Percentiles rank a stretch among this genome's conserved stretches.
Evolutionary conservation across 2,797 vertebrate genomes (phyloP).

Genomic region (Heteromormyrus szaboi): DNA sequence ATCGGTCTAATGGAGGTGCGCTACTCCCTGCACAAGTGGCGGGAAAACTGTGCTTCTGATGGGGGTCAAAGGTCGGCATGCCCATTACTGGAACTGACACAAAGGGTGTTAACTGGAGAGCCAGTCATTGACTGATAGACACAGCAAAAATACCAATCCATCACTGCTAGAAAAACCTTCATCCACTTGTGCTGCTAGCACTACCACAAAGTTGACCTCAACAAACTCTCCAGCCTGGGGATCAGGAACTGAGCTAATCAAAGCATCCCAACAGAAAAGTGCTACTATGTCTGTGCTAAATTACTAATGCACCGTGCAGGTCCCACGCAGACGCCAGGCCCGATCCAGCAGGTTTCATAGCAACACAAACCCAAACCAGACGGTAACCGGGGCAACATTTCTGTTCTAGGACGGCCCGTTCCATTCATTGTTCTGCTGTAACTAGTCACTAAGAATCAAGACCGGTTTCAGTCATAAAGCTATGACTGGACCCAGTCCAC

Average conservation of each 20-base stretch:
- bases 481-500: not conserved
- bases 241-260: not conserved
- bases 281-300: not conserved
- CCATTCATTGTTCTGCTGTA: not conserved
- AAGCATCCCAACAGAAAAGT: not conserved
- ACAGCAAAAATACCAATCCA: not conserved
- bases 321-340: not conserved
- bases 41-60: not conserved
- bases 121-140: not conserved
- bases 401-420: not conserved
- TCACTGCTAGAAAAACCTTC: not conserved
- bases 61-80: not conserved
- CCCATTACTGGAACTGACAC: not conserved
- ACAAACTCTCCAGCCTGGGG: not conserved
- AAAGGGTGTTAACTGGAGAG: not conserved
- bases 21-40: no score
- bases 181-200: not conserved
- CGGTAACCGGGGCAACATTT: not conserved
- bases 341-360: not conserved
- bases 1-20: not conserved
- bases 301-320: not conserved
- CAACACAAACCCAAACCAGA: not conserved
- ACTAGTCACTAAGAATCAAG: not conserved
- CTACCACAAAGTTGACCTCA: not conserved
- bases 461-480: not conserved